Percentiles rank a stretch among this genome's conserved stretches.
Conservation (phyloP, 2,113 vertebrate species). For the Tichodroma muraria region DNA sequence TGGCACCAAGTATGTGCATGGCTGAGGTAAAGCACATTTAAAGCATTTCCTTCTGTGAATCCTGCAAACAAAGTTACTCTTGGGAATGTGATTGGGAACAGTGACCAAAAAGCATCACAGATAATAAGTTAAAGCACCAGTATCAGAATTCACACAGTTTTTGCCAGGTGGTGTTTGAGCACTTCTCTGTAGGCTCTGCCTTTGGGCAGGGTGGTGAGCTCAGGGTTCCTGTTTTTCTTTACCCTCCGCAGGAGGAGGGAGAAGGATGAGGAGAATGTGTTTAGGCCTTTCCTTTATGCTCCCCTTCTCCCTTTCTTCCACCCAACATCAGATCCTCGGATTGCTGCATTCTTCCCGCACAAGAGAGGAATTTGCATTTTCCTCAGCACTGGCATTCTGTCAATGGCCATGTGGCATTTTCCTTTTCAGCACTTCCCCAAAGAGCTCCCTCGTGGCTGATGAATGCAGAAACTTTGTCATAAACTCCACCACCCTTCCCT, state of each 20-base stretch:
- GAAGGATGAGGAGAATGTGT: background rate
- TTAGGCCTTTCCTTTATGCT: background rate
- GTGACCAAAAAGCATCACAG: background rate
- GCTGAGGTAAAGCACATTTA: background rate
- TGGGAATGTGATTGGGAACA: background rate
- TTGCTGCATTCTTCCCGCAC: background rate
- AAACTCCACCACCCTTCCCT: background rate
- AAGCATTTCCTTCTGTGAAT: background rate
- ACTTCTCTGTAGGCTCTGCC: rapidly evolving
- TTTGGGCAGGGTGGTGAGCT: background rate
- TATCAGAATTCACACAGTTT: background rate
- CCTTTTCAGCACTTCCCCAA: conserved; percentile 28
- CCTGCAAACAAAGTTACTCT: background rate
- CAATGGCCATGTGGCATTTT: background rate
- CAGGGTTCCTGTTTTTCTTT: background rate
- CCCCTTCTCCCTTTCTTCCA: background rate
- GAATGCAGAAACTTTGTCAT: background rate
- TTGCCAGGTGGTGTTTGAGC: background rate
- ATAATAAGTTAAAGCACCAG: background rate
- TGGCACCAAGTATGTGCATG: background rate
- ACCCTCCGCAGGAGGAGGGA: background rate
- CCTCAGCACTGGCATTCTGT: background rate
- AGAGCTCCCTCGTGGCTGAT: conserved; percentile 13
- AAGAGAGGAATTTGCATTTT: background rate
- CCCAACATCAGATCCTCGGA: background rate